phyloP scores from a whole-genome alignment of 2,888 invertebrate species.

The Eugnorisma glareosa region DNA sequence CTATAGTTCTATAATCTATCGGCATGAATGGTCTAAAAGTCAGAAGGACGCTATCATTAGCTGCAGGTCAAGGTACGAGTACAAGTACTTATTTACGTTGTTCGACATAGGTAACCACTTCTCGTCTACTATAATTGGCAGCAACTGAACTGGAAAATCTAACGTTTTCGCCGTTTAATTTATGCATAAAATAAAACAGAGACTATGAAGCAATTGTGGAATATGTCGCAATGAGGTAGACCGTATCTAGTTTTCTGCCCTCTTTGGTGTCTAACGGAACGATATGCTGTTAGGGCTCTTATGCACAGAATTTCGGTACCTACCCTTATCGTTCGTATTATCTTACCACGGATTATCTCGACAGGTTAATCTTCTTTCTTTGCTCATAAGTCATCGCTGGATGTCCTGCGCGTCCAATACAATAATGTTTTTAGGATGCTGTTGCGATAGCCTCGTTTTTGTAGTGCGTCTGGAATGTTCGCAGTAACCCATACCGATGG shows the following conservation, averaged over 20 bases:
- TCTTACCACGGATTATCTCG: neutral
- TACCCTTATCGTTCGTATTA: neutral
- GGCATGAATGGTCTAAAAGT: constrained; percentile 66
- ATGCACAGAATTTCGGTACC: neutral
- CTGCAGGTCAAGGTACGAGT: constrained; percentile 65
- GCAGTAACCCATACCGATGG: no score
- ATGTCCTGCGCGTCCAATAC: no score
- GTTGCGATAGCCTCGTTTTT: no score
- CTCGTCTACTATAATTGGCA: constrained; percentile 37
- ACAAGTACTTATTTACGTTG: neutral
- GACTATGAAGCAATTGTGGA: neutral
- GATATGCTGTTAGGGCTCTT: neutral
- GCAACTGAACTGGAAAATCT: constrained; percentile 40
- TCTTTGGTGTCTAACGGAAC: neutral
- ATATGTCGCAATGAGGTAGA: constrained; percentile 12
- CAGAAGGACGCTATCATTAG: constrained; percentile 64
- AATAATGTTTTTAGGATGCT: no score
- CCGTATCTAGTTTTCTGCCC: neutral
- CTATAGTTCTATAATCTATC: constrained; percentile 53
- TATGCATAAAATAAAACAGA: constrained; percentile 13
- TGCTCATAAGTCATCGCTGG: no score
- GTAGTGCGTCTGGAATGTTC: no score
- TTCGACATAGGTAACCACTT: constrained; percentile 39
- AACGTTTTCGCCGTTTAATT: constrained; percentile 16
- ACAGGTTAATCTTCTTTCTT: neutral